Base-by-base conservation (phyloP, 2,888 invertebrate species). In the Dorcus parallelipipedus region DNA sequence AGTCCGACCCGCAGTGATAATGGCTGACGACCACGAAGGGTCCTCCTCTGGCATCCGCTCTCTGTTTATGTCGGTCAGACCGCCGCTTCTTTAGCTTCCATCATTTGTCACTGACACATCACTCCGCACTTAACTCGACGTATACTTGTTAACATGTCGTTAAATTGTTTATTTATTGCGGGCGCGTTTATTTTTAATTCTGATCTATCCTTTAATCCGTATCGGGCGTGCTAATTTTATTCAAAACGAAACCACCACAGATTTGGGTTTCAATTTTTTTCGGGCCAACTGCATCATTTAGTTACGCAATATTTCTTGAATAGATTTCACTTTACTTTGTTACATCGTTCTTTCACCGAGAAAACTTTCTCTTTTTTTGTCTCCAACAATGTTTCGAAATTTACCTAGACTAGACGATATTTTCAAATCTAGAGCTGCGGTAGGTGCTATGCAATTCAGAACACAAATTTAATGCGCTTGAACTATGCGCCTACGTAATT, bases 81-180 rank as follows among this genome's bases (percentile, higher is more conserved):
- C 57, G 53, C 49, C 38, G 26, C 26, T 33, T 33, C 26, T 33
- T 58, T 48, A 52, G 49, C 45, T 45, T 51, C 42, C 48, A 59
- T 52, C 55, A 55, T 56, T 52, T 59, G 59, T 59, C 49, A 51
- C 51, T 42, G 39, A 47, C 51, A 51, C 58, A 40, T 56, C 54
- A 59, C 41, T 45, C 45, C 23, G 7, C 45, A 45, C 45, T 42
- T 42, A 14, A 17, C 42, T 45, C 20, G 45, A 45, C 45, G 45
- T 45, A 3, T 20, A 45, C 45, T 45, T 45, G 45, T 45, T 45
- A 45, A 45, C 45, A 45, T 45, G 23, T 45, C 45, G 45, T 45
- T 45, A 45, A 23, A 9, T 23, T 20, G 45, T 45, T 45, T 45
- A 45, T 45, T 45, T 45, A 45, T 45, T 20, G 23, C 23, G 20